Evolutionary conservation across 2,113 vertebrate genomes (phyloP), one percentile per base, ranked within the genome.

Genomic region (Myrmecobius fasciatus): DNA sequence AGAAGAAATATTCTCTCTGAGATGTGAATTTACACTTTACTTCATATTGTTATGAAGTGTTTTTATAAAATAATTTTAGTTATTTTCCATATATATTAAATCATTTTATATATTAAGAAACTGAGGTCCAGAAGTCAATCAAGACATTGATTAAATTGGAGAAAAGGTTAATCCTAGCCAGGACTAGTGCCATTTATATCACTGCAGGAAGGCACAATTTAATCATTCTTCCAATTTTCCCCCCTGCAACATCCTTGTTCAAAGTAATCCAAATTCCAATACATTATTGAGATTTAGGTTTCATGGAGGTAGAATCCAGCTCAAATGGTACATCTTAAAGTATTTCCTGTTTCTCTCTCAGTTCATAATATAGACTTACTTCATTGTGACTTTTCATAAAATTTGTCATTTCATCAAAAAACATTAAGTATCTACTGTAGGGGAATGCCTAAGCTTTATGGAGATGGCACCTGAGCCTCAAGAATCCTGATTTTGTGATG

Each of bases 101-200:
- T 25, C 9, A 25, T 91, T 90, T 94, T 95, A 91, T 53, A 97
- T 93, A 94, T 95, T 53, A 96, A 96, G n/a, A 97, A 93, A 53
- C 47, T 9, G 91, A 93, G 49, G n/a, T 49, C 47, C 52, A 52
- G 49, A 93, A 10, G 36, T 95, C 90, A 92, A 56, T 4, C 31
- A 54, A 93, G 47, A 25, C 22, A 75, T 51, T 67, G 53, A 54
- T 51, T 52, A 94, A 95, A 91, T 90, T 92, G 54, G 90, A 52
- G 53, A 88, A 94, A 91, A 22, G 48, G 53, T 52, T 56, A 25
- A 12, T 92, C 75, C 90, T 91, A 90, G 51, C 95, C n/a, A 46
- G 14, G 2, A 48, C 90, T 88, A 49, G 91, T 36, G 89, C 92
- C 89, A 51, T 92, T 95, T 91, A 91, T 89, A 83, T 95, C 56